A percentile compares a stretch with the other conserved stretches of the same genome.
These are phyloP conservation scores for Acanthosepion lycidas DNA, from an alignment of 2,888 invertebrate genomes.

Conservation along the genomic window DNA sequence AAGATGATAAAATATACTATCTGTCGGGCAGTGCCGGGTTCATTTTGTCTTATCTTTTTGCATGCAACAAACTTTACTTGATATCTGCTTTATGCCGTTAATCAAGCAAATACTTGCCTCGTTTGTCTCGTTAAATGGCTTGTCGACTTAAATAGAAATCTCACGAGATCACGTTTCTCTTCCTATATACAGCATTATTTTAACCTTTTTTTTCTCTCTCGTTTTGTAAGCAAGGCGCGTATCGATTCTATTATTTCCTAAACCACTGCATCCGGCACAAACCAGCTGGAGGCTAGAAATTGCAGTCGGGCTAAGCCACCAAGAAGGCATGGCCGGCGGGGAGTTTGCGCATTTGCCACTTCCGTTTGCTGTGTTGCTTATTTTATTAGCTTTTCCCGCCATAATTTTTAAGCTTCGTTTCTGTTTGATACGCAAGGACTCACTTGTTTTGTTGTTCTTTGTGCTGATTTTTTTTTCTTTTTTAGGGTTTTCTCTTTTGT, in stretches of 20 bases:
- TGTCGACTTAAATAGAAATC: background rate
- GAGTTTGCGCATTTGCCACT: slow-evolving; percentile 33
- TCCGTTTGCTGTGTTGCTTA: slow-evolving; percentile 11
- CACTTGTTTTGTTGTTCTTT: background rate
- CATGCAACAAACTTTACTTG: too few relatives aligned
- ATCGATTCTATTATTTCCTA: background rate
- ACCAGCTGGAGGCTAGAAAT: background rate
- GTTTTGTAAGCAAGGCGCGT: background rate
- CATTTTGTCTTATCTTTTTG: background rate
- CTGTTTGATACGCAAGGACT: background rate
- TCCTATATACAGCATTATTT: background rate
- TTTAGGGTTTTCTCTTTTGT: background rate
- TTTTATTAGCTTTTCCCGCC: slow-evolving; percentile 33
- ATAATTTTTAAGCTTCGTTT: slow-evolving; percentile 11
- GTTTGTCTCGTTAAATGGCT: background rate
- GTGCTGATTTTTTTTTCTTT: background rate
- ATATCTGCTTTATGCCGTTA: background rate
- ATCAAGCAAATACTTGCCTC: background rate
- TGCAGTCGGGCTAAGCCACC: background rate
- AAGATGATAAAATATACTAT: too few relatives aligned
- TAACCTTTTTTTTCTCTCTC: background rate
- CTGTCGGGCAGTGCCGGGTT: background rate
- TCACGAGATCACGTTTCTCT: background rate
- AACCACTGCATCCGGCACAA: background rate
- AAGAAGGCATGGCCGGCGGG: background rate